Percentiles rank a stretch among this genome's conserved stretches.
Evolutionary conservation across 2,888 invertebrate species (phyloP).

Genomic region (Cataglyphis cursor): DNA sequence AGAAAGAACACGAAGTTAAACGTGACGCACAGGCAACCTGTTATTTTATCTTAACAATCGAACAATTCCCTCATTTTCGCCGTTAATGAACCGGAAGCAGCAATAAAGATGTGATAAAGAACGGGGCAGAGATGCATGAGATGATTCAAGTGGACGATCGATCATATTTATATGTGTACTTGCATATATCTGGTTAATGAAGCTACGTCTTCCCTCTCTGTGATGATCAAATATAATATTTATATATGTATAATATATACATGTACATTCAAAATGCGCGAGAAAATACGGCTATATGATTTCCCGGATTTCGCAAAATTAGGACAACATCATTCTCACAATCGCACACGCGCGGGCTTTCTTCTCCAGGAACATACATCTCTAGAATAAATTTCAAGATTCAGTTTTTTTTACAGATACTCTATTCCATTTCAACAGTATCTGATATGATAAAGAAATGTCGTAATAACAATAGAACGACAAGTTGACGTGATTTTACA

Average conservation of each 20-base stretch:
- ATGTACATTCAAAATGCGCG: conserved; percentile 77
- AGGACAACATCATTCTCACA: conserved; percentile 73
- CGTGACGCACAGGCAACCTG: conserved; percentile 58
- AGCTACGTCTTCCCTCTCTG: conserved; percentile 75
- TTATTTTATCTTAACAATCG: conserved; percentile 23
- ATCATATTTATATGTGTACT: conserved; percentile 50
- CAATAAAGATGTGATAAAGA: conserved; percentile 57
- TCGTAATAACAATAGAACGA: conserved; percentile 26
- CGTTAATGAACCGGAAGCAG: conserved; percentile 57
- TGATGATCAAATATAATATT: conserved; percentile 79
- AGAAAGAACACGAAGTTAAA: conserved; percentile 80
- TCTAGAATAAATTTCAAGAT: background rate
- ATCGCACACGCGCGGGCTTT: background rate
- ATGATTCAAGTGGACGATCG: conserved; percentile 20
- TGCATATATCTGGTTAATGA: conserved; percentile 62
- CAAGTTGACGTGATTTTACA: background rate
- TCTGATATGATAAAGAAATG: background rate
- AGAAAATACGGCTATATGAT: conserved; percentile 77
- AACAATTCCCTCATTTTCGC: conserved; percentile 33
- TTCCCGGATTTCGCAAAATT: conserved; percentile 73
- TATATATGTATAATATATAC: conserved; percentile 79
- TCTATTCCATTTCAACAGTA: background rate
- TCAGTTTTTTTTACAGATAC: background rate
- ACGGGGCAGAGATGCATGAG: conserved; percentile 38
- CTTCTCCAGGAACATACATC: background rate